Evolutionary conservation across 2,797 vertebrate genomes (phyloP).

Genomic region (Margarornis squamiger): DNA sequence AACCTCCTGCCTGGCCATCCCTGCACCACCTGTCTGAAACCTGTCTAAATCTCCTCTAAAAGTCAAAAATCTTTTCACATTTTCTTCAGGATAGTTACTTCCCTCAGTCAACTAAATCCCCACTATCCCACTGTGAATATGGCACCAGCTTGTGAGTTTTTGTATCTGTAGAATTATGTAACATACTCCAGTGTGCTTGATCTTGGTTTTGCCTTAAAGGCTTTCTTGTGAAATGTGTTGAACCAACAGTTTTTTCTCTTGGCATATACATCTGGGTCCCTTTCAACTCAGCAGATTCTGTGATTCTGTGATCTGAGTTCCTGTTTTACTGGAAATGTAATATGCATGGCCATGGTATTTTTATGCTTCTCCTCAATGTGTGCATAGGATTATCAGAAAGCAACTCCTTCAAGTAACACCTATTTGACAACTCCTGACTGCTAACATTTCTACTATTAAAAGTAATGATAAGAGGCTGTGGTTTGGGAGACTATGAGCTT

Average conservation of each 20-base stretch:
- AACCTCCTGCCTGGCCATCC: neutral
- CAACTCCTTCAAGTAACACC: neutral
- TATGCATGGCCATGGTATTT: neutral
- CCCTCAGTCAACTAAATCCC: neutral
- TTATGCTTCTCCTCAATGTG: neutral
- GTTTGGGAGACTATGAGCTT: neutral
- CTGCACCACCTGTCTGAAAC: neutral
- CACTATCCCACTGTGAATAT: neutral
- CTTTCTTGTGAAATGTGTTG: neutral
- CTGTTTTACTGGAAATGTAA: conserved; percentile 1
- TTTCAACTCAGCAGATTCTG: neutral
- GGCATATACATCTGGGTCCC: neutral
- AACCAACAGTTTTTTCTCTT: neutral
- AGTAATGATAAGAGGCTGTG: neutral
- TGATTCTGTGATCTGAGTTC: neutral
- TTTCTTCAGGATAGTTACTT: neutral
- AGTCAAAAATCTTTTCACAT: neutral
- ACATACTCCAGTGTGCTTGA: neutral
- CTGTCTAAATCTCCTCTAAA: neutral
- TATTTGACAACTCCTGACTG: neutral
- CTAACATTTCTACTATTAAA: neutral
- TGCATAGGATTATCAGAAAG: neutral
- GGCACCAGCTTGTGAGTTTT: neutral
- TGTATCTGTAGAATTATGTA: neutral
- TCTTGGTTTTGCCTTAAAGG: neutral